These are phyloP conservation scores for Diorhabda carinulata DNA, from an alignment of 1,140 invertebrate species.

Conservation along the genomic window DNA sequence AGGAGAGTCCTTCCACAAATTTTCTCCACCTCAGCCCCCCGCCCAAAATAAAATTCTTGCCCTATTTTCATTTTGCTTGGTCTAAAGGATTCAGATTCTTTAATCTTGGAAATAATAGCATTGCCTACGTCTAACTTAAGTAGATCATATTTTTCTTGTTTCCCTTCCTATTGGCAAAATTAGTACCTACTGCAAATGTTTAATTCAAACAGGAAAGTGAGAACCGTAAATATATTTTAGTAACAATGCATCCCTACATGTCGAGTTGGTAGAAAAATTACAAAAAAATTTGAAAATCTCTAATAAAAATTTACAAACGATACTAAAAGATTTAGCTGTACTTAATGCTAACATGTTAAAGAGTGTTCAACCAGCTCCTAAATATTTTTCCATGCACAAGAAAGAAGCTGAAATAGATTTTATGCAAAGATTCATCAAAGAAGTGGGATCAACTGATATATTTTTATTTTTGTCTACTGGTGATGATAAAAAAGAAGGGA, in stretches of 20 bases:
- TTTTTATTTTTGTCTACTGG: slow-evolving; percentile 65
- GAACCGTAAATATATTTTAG: slow-evolving; percentile 46
- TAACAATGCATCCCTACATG: slow-evolving; percentile 63
- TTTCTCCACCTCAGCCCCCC: too few species aligned
- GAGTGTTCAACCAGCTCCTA: slow-evolving; percentile 49
- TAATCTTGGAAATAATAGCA: too few species aligned
- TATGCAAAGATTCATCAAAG: slow-evolving; percentile 61
- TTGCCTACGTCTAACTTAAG: too few species aligned
- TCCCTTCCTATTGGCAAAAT: too few species aligned
- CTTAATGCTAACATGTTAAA: slow-evolving; percentile 62
- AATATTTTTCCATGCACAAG: slow-evolving; percentile 59
- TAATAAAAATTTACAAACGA: slow-evolving; percentile 60
- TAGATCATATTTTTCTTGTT: too few species aligned
- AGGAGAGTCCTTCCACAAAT: too few species aligned
- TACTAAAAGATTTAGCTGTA: slow-evolving; percentile 64
- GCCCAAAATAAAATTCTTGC: too few species aligned
- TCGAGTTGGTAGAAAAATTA: slow-evolving; percentile 67
- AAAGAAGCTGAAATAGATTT: slow-evolving; percentile 73
- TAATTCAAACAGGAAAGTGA: too few species aligned
- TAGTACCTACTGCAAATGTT: too few species aligned
- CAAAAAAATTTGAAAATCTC: slow-evolving; percentile 61
- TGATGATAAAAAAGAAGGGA: slow-evolving; percentile 63
- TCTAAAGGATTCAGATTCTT: too few species aligned
- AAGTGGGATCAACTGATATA: slow-evolving; percentile 55
- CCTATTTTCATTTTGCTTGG: too few species aligned